Percentiles rank a stretch among this genome's conserved stretches.
Evolutionary conservation across 1,140 invertebrate genomes (phyloP).

Genomic region (Dendroctonus valens): DNA sequence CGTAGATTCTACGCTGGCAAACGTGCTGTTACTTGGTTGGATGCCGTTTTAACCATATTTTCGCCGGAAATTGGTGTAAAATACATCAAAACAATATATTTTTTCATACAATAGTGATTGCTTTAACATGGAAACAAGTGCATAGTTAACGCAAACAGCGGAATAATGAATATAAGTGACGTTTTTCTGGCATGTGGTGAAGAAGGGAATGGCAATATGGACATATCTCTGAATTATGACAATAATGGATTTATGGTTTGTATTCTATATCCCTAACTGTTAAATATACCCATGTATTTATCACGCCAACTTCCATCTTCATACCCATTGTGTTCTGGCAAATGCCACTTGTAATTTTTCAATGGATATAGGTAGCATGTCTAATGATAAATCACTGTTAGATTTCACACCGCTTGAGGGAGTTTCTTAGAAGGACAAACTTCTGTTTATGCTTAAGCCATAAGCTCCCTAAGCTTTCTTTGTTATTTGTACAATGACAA

Average conservation of each 20-base stretch:
- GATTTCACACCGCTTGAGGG: no score
- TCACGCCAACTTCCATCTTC: no score
- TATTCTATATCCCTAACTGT: conserved; percentile 11
- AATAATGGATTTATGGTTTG: conserved; percentile 46
- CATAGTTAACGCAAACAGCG: conserved; percentile 10
- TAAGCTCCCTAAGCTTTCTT: no score
- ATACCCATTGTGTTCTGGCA: no score
- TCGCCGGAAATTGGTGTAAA: conserved; percentile 1
- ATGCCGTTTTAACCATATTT: conserved; percentile 8
- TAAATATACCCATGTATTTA: no score
- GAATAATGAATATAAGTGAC: conserved; percentile 38
- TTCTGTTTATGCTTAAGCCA: no score
- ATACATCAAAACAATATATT: background rate
- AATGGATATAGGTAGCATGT: no score
- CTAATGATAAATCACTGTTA: no score
- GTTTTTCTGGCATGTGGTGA: conserved; percentile 33
- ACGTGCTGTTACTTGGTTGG: background rate
- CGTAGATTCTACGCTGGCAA: conserved; percentile 25
- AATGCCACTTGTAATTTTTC: no score
- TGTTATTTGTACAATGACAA: no score
- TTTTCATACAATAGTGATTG: conserved; percentile 4
- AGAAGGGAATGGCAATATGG: conserved; percentile 39
- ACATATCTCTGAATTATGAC: conserved; percentile 43
- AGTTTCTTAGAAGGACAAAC: no score
- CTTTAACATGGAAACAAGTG: conserved; percentile 2